Evolutionary conservation across 64 coral and sea anemone species (phyloP), one percentile per base, ranked within the genome.

Genomic region (Montipora foliosa): DNA sequence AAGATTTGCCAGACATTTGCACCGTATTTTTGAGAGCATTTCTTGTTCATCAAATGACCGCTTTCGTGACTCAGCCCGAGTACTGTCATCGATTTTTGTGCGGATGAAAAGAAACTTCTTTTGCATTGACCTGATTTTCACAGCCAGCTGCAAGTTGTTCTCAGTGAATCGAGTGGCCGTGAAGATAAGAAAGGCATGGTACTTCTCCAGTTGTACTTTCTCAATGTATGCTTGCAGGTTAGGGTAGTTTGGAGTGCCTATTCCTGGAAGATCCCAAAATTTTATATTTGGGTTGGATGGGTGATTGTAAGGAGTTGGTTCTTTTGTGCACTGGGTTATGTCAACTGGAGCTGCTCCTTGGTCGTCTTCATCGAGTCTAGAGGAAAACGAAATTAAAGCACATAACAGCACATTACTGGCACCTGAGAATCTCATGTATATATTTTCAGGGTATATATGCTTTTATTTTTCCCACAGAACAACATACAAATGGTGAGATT

Each of bases 31-130:
- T 1, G 25, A 10, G 15, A 92, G 25, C 79, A 92, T 58, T 0
- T 51, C 62, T 8, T 74, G 21, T 84, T 92, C 90, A 10, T 85
- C 37, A 21, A 83, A 92, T 45, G 90, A 83, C 17, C 29, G 22
- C 80, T 92, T 92, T 55, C 68, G 67, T 67, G 15, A 76, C 49
- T 92, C 90, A 0, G 78, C 79, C 59, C 66, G 10, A 8, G 76
- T 80, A 74, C 20, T 75, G 25, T 84, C 67, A 92, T 92, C 90
- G 57, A 92, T 92, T 84, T 92, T 84, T 12, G 90, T 84, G 52
- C 90, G 90, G 45, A 92, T 81, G 67, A 91, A 91, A 20, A 91
- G 73, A 24, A 91, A 91, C 21, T 44, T 21, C 61, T 91, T 91
- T 3, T 44, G 9, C 61, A 64, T 47, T 6, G 77, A 50, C 55